Evolutionary conservation across 2,888 invertebrate genomes (phyloP), one percentile per base, ranked within the genome.

Genomic region (Catocala sponsa): DNA sequence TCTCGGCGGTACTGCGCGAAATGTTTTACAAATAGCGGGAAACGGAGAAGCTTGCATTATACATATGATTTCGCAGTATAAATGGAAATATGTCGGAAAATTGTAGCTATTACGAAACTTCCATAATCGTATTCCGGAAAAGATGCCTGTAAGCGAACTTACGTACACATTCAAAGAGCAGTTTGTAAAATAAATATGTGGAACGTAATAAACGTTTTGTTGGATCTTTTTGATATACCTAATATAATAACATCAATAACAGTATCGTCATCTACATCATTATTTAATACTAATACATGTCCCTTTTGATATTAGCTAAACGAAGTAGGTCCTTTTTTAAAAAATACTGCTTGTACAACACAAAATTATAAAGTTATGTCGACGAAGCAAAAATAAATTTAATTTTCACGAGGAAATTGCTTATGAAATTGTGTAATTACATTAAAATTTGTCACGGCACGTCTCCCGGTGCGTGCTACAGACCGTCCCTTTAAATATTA

Each of bases 391-490:
- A 74, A 74, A 69, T 74, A 74, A 77, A 77, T 72, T 64, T 52
- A 69, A 77, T 74, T 74, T 76, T 66, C 62, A 58, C 47, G 54
- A 62, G 63, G 61, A 74, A 75, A 76, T 77, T 74, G 72, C 65
- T 77, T 63, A 62, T 69, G 71, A 71, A 77, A 77, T 77, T 65
- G 61, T 67, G 66, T 76, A 74, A 77, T 77, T 77, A 72, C 69
- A 72, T 74, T 76, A 77, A 74, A 75, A 77, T 74, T 60, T 74
- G 74, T 74, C 61, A 59, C 65, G 74, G 66, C 74, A 68, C 72
- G 74, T 63, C 66, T 52, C 49, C 57, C 46, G 65, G 56, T 63
- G 70, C 64, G 74, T 74, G 62, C 53, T 52, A 38, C 47, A 59
- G 49, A 48, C 52, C 42, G 41, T 49, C 62, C 65, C 62, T 62